Evolutionary conservation across 2,797 vertebrate genomes (phyloP), one percentile per base, ranked within the genome.

Genomic region (Pampus argenteus): DNA sequence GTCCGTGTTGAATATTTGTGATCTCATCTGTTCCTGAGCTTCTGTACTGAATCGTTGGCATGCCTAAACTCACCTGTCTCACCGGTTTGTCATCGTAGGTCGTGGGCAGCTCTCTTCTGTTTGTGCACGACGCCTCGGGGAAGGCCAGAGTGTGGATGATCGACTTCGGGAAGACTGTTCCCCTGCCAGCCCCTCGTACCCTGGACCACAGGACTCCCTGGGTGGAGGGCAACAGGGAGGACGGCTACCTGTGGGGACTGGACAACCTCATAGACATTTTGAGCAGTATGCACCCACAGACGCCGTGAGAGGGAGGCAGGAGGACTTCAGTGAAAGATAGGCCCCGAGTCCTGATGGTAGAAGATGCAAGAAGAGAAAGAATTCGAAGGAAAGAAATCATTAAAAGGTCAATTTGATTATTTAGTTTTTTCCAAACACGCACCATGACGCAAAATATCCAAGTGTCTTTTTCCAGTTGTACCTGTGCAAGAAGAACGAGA

Each of bases 141-240:
- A 92, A 93, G 70, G 95, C 96, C 49, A 93, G 90, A 11, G 95
- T 98, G 40, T 97, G 97, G 97, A 98, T 98, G 96, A 98, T 98
- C 0, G 97, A 98, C 90, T 98, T 98, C 1, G 96, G 97, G 58
- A 98, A 98, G 89, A 98, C 96, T 0, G 93, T 96, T 1, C 92
- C 94, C 18, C 88, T 96, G 50, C 93, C 90, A 0, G 77, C 84
- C 1, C 86, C 92, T 26, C 89, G 81, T 66, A 94, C 75, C 1
- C 89, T 98, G 65, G 93, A 95, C 87, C 97, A 98, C 89, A 89
- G 96, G 56, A 95, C 94, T 9, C 91, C 95, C 42, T 98, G 97
- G 97, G 64, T 78, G 0, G 96, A 95, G 63, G 96, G 97, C 28
- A 98, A 96, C 92, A 94, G 90, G 2, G 97, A 98, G 79, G 97